Conservation (phyloP, 2,888 invertebrate species). For the Lottia scabra region DNA sequence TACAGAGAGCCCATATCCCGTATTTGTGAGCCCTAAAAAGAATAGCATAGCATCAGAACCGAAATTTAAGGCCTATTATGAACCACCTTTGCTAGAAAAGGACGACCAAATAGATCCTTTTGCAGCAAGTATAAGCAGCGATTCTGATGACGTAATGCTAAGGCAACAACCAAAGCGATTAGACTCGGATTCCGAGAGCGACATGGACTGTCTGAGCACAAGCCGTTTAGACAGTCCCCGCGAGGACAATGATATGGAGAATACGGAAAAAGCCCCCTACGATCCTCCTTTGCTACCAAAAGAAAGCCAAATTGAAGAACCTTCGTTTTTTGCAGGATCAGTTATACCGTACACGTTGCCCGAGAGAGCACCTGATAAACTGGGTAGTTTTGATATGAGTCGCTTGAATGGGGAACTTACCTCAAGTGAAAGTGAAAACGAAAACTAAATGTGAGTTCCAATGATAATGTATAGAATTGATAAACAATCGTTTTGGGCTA, state of each 20-base stretch:
- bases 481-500: too few relatives aligned
- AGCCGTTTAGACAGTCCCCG: neutral
- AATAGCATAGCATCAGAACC: conserved; percentile 37
- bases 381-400: conserved; percentile 11
- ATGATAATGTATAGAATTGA: too few relatives aligned
- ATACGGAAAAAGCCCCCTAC: neutral
- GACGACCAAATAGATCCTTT: conserved; percentile 34
- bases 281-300: neutral
- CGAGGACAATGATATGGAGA: neutral
- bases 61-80: conserved; percentile 46
- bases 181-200: neutral
- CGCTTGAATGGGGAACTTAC: neutral
- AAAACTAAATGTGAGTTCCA: neutral
- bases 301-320: conserved; percentile 22
- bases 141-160: neutral
- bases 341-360: conserved; percentile 30
- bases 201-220: neutral
- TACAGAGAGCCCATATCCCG: conserved; percentile 37
- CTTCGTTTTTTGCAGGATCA: conserved; percentile 36
- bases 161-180: neutral
- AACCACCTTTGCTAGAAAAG: conserved; percentile 56
- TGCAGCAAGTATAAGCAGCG: neutral
- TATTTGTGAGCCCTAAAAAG: conserved; percentile 57
- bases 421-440: neutral
- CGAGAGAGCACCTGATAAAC: conserved; percentile 35